Evolutionary conservation across 2,888 invertebrate species (phyloP).

Genomic region (Chalcis sispes): DNA sequence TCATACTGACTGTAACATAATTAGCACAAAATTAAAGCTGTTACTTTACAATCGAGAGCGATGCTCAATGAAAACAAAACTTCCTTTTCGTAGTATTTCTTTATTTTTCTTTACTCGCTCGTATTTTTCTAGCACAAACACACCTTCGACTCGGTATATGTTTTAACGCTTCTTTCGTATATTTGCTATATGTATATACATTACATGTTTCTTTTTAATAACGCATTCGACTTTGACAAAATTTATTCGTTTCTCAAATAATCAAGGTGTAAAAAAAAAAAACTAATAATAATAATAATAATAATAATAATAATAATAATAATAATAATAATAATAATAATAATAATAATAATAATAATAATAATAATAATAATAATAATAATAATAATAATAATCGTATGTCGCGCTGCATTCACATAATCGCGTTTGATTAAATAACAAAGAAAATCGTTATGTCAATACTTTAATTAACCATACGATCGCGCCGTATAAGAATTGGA

Average conservation of each 20-base stretch:
- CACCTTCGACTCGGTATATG: not conserved
- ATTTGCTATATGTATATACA: too few relatives aligned
- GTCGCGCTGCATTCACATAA: too few relatives aligned
- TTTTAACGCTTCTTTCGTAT: too few relatives aligned
- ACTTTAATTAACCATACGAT: not conserved
- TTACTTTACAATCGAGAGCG: slow-evolving; percentile 30
- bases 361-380: too few relatives aligned
- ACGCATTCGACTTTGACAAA: too few relatives aligned
- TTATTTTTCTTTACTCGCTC: not conserved
- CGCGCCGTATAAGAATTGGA: slow-evolving; percentile 35
- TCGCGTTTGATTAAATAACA: slow-evolving; percentile 28
- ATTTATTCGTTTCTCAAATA: slow-evolving; percentile 17
- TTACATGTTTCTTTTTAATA: too few relatives aligned
- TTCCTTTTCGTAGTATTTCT: not conserved
- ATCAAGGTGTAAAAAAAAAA: not conserved
- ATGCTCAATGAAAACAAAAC: slow-evolving; percentile 15
- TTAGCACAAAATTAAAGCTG: slow-evolving; percentile 65
- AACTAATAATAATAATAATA: too few relatives aligned
- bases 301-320: too few relatives aligned
- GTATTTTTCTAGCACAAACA: slow-evolving; percentile 7
- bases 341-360: too few relatives aligned
- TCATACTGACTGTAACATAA: slow-evolving; percentile 46
- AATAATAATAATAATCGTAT: too few relatives aligned
- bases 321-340: too few relatives aligned
- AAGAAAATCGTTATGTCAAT: slow-evolving; percentile 40